Conservation (phyloP, 2,888 invertebrate species). For the Conchocele bisecta region DNA sequence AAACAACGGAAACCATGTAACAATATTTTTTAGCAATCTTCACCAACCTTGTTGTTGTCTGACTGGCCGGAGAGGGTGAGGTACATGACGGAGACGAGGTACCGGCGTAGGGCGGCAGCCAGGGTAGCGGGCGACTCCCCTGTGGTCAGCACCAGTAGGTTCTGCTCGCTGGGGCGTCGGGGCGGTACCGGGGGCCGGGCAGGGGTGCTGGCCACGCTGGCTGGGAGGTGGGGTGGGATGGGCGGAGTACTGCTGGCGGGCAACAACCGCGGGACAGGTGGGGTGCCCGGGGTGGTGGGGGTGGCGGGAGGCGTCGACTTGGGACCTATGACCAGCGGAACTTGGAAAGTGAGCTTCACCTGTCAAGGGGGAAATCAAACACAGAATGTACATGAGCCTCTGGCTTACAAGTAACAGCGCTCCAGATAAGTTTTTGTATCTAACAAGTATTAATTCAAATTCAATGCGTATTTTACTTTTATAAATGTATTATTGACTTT, state of each 20-base stretch:
- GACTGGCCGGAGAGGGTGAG: slow-evolving; percentile 67
- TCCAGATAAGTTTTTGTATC: too few species aligned
- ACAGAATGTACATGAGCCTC: too few species aligned
- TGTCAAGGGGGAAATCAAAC: slow-evolving; percentile 22
- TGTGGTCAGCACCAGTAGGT: slow-evolving; percentile 47
- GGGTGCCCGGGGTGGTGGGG: slow-evolving; percentile 50
- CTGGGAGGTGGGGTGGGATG: slow-evolving; percentile 28
- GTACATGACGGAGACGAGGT: slow-evolving; percentile 69
- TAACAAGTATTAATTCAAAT: too few species aligned
- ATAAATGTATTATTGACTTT: too few species aligned
- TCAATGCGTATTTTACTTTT: too few species aligned
- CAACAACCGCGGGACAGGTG: slow-evolving; percentile 49
- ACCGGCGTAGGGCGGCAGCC: slow-evolving; percentile 42
- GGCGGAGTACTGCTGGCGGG: slow-evolving; percentile 35
- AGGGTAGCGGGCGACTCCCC: slow-evolving; percentile 47
- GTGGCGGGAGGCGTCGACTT: slow-evolving; percentile 60
- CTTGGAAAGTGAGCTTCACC: slow-evolving; percentile 72
- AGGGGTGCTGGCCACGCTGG: slow-evolving; percentile 28
- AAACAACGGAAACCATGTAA: too few species aligned
- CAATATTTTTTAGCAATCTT: slow-evolving; percentile 28
- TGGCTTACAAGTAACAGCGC: too few species aligned
- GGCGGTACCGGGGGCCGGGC: slow-evolving; percentile 28
- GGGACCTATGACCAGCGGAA: slow-evolving; percentile 75
- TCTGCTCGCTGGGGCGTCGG: slow-evolving; percentile 20
- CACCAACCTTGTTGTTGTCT: slow-evolving; percentile 55